Evolutionary conservation across 2,888 invertebrate genomes (phyloP).

Genomic region (Lithophane semibrunnea): DNA sequence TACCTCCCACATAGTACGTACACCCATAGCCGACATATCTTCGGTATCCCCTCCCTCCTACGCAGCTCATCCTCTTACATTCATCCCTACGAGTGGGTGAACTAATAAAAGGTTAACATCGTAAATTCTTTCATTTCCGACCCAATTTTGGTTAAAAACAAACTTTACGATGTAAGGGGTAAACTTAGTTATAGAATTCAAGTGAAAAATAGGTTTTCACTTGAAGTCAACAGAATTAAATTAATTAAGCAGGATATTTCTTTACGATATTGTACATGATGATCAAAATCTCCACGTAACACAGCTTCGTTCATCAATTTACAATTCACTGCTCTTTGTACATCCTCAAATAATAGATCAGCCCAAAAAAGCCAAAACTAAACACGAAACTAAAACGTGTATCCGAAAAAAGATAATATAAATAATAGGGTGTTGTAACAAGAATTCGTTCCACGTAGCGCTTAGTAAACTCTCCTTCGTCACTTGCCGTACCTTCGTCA

Average conservation of each 20-base stretch:
- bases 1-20: background rate
- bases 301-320: background rate
- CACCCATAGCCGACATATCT: slow-evolving; percentile 2
- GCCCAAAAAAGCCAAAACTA: slow-evolving; percentile 1
- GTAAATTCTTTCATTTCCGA: slow-evolving; percentile 40
- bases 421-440: slow-evolving; percentile 52
- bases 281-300: background rate
- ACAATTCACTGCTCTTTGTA: background rate
- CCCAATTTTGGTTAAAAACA: slow-evolving; percentile 20
- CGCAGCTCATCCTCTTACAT: slow-evolving; percentile 1
- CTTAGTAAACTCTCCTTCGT: slow-evolving; percentile 58
- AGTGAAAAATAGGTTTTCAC: background rate
- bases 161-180: slow-evolving; percentile 1
- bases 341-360: background rate
- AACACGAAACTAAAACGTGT: slow-evolving; percentile 23
- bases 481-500: slow-evolving; percentile 62
- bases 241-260: background rate
- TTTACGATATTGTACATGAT: background rate
- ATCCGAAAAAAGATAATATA: slow-evolving; percentile 47
- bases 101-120: slow-evolving; percentile 29
- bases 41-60: background rate
- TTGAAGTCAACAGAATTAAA: background rate
- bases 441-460: slow-evolving; percentile 57
- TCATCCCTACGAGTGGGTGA: slow-evolving; percentile 17
- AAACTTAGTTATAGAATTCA: background rate